Evolutionary conservation across 2,888 invertebrate genomes (phyloP), one percentile per base, ranked within the genome.

Genomic region (Brenthis daphne): DNA sequence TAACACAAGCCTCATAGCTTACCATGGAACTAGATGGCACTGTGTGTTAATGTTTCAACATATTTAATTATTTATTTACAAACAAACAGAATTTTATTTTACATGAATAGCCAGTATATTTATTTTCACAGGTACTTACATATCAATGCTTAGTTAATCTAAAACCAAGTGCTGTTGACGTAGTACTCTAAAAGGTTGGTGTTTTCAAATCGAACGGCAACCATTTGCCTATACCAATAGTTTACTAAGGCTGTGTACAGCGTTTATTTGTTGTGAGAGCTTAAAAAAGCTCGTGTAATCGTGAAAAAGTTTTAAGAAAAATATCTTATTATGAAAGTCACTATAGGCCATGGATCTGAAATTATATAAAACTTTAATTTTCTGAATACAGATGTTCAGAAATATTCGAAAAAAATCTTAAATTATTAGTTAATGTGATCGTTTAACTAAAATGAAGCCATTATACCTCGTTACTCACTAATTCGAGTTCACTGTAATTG

Each of bases 391-490:
- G 6, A 37, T 37, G 8, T 37, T 8, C 1, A 8, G 33, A 37
- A 6, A 37, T 6, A 43, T 43, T 0, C 11, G 0, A 1, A 43
- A 43, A 43, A 11, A 43, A 0, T 3, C 3, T 43, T 43, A 43
- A 43, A 43, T 11, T 11, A 11, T 43, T 11, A 11, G 2, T 43
- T 37, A 8, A 29, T 29, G 8, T 43, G 48, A 50, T 12, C 11
- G 33, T 53, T 63, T 63, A 8, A 53, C 33, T 53, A 13, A 4
- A 63, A 20, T 13, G 20, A 53, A 2, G 53, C 53, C 2, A 54
- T 63, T 63, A 54, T 43, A 63, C 43, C 14, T 54, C 53, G 53
- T 63, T 63, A 63, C 37, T 37, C 51, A 33, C 63, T 63, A 53
- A 51, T 24, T 43, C 37, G 20, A 54, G 37, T 54, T 20, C 43